Evolutionary conservation across 2,113 vertebrate genomes (phyloP), one percentile per base, ranked within the genome.

Genomic region (Rhynchopsitta pachyrhyncha): DNA sequence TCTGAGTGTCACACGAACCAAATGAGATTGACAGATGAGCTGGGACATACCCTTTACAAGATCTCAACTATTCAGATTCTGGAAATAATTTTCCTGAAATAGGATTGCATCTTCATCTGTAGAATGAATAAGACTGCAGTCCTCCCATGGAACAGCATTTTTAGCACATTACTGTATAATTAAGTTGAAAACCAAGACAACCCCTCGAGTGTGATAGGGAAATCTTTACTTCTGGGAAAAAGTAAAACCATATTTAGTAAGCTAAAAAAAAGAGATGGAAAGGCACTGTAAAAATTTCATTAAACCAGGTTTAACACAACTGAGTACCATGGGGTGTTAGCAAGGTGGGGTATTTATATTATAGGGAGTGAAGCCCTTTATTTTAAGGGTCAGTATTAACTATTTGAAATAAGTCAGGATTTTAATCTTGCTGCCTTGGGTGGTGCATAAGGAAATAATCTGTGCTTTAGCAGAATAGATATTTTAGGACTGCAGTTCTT

Each of bases 111-210:
- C 60, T 62, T 91, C 53, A 64, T 33, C 74, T 79, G 1, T 5
- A 11, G 64, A 75, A 42, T 67, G 15, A 93, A 7, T 24, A 67
- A 75, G 63, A 80, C 75, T 91, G 74, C 69, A 76, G 62, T 59
- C 82, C 78, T 95, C 73, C 90, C 74, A 64, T 78, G 92, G 10
- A 93, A 62, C 62, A 55, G 62, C 62, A 55, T 77, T 91, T 91
- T 92, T 90, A 94, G 87, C 70, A 35, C 42, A 52, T 85, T 85
- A 47, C 70, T 49, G 23, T 90, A 17, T 68, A 79, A 87, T 90
- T 93, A 79, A 76, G 20, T 89, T 76, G 37, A 79, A 94, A 94
- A 50, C n/a, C 41, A 77, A 77, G 91, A 57, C 69, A 75, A 50
- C 10, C 69, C 55, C 64, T 92, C 4, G 11, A 55, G 47, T 64